phyloP scores from a whole-genome alignment of 2,888 invertebrate genomes.

The Metalampra italica region DNA sequence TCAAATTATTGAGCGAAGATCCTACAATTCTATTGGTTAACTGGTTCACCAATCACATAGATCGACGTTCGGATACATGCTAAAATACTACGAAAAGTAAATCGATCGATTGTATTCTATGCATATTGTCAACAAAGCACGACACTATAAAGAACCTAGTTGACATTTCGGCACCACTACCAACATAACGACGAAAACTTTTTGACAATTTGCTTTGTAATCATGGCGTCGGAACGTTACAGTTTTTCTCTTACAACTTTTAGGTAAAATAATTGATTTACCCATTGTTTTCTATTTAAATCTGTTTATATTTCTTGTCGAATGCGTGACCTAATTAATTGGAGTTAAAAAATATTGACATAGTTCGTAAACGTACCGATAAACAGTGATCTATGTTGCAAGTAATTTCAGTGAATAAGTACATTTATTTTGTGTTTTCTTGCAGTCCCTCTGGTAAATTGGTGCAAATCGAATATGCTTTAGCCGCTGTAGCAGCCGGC shows the following conservation, averaged over 20 bases:
- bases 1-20: conserved; percentile 67
- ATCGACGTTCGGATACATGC: background rate
- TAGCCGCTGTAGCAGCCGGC: conserved; percentile 98
- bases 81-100: background rate
- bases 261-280: conserved; percentile 67
- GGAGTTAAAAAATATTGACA: background rate
- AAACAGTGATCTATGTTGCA: background rate
- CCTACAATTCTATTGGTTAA: conserved; percentile 36
- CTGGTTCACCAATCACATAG: conserved; percentile 26
- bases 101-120: conserved; percentile 2
- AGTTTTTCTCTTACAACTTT: conserved; percentile 94
- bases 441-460: conserved; percentile 98
- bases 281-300: conserved; percentile 14
- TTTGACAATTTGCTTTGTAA: conserved; percentile 70
- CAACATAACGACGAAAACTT: conserved; percentile 37
- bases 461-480: conserved; percentile 99
- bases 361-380: background rate
- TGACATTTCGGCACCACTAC: conserved; percentile 13
- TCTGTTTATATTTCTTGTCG: background rate
- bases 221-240: conserved; percentile 96
- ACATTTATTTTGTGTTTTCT: conserved; percentile 31
- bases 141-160: background rate
- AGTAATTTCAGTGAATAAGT: background rate
- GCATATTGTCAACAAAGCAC: background rate
- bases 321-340: background rate